Percentiles rank a stretch among this genome's conserved stretches.
Evolutionary conservation across 1,140 invertebrate genomes (phyloP).

Genomic region (Leptopilina clavipes): DNA sequence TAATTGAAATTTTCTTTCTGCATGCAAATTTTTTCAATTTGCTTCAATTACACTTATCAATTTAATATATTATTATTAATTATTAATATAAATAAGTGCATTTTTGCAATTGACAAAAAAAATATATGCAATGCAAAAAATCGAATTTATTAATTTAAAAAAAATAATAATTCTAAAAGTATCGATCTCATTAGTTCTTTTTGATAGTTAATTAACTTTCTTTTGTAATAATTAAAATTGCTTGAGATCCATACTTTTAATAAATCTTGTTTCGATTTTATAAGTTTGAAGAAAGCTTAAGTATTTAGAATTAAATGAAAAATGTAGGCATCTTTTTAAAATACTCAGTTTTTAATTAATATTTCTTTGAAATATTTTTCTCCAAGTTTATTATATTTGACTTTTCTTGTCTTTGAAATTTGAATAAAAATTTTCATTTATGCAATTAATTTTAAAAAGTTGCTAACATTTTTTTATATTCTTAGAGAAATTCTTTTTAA

Average conservation of each 20-base stretch:
- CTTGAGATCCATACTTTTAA: background rate
- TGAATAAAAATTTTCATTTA: too few relatives aligned
- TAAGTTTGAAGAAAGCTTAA: conserved; percentile 42
- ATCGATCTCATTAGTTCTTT: too few relatives aligned
- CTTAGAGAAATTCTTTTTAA: too few relatives aligned
- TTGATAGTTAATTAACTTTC: too few relatives aligned
- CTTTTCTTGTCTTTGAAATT: too few relatives aligned
- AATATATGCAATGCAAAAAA: background rate
- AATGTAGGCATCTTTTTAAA: background rate
- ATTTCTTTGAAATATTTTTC: too few relatives aligned
- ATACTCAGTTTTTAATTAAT: background rate
- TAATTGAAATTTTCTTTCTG: background rate
- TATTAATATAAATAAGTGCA: background rate
- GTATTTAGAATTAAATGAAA: background rate
- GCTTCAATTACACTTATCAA: background rate
- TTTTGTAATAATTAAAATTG: too few relatives aligned
- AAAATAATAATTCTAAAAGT: background rate
- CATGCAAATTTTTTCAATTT: background rate
- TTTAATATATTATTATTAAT: background rate
- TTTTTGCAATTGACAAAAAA: background rate
- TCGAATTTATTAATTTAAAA: background rate
- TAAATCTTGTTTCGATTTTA: background rate
- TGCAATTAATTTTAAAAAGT: too few relatives aligned
- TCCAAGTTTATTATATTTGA: too few relatives aligned
- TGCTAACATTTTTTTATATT: too few relatives aligned